Percentiles rank a stretch among this genome's conserved stretches.
Evolutionary conservation across 2,888 invertebrate genomes (phyloP).

Genomic region (Lydus trimaculatus): DNA sequence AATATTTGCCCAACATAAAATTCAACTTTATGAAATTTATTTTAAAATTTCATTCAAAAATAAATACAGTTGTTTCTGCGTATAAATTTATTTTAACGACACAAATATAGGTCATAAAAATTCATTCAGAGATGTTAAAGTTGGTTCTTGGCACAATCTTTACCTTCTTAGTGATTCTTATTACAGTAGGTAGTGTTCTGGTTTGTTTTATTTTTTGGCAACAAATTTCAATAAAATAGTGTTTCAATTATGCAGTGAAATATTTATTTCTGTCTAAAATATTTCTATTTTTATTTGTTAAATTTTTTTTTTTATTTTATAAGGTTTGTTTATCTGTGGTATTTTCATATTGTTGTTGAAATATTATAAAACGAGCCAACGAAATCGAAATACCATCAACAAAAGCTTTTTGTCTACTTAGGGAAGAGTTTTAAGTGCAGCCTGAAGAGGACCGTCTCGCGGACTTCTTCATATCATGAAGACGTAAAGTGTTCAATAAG

Average conservation of each 20-base stretch:
- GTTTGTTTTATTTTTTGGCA: background rate
- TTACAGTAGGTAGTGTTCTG: conserved; percentile 4
- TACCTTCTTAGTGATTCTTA: conserved; percentile 7
- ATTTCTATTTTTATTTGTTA: too few relatives aligned
- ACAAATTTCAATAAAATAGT: background rate
- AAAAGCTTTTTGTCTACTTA: background rate
- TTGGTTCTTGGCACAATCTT: conserved; percentile 16
- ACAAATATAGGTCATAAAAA: conserved; percentile 14
- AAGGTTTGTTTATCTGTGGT: background rate
- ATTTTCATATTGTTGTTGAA: background rate
- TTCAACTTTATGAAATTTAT: background rate
- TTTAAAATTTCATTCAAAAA: background rate
- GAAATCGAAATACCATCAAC: conserved; percentile 10
- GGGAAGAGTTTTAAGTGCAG: background rate
- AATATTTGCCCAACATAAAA: background rate
- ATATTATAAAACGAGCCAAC: background rate
- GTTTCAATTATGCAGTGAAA: background rate
- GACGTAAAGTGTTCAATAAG: conserved; percentile 12
- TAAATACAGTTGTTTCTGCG: background rate
- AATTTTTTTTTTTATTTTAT: too few relatives aligned
- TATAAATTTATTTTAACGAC: conserved; percentile 3
- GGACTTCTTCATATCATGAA: conserved; percentile 13
- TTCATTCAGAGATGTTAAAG: conserved; percentile 12
- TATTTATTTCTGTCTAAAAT: background rate
- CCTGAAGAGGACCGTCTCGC: conserved; percentile 8